A percentile compares a stretch with the other conserved stretches of the same genome.
Conservation (phyloP, 2,888 invertebrate genomes). For the Drosophila sordidula region DNA sequence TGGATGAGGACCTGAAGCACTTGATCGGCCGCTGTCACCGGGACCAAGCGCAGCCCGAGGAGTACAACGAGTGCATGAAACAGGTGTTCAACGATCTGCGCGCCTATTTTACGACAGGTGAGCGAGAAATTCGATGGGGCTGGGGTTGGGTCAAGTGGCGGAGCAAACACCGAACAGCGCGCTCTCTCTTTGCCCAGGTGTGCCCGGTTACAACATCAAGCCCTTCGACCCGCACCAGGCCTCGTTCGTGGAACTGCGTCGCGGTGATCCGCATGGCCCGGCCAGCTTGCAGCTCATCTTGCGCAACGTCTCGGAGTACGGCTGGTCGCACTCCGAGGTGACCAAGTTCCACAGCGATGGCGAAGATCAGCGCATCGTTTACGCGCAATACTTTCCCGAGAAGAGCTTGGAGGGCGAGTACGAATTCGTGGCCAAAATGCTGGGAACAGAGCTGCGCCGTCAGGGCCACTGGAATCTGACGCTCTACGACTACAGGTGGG, state of each 20-base stretch:
- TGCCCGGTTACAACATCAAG: conserved; percentile 89
- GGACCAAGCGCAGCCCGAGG: conserved; percentile 84
- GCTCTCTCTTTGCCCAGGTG: conserved; percentile 85
- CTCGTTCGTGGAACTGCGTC: conserved; percentile 88
- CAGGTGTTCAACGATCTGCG: conserved; percentile 90
- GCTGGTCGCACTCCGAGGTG: conserved; percentile 91
- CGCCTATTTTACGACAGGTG: conserved; percentile 90
- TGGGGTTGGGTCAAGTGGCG: not conserved
- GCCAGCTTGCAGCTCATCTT: conserved; percentile 90
- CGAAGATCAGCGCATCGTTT: conserved; percentile 88
- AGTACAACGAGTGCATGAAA: conserved; percentile 90
- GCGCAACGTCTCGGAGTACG: conserved; percentile 90
- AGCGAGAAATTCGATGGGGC: conserved; percentile 27
- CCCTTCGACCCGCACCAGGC: conserved; percentile 93
- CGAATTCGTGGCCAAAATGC: conserved; percentile 88
- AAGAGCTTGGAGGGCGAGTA: conserved; percentile 90
- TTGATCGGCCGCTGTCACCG: conserved; percentile 88
- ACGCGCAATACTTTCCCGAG: conserved; percentile 93
- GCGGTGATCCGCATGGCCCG: conserved; percentile 88
- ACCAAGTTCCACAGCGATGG: conserved; percentile 91
- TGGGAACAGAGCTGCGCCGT: conserved; percentile 88
- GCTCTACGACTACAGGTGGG: conserved; percentile 88
- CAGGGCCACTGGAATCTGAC: conserved; percentile 91
- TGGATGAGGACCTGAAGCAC: conserved; percentile 79
- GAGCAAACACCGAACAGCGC: not conserved